Evolutionary conservation across 1,140 invertebrate species (phyloP).

Genomic region (Drosophila truncata): DNA sequence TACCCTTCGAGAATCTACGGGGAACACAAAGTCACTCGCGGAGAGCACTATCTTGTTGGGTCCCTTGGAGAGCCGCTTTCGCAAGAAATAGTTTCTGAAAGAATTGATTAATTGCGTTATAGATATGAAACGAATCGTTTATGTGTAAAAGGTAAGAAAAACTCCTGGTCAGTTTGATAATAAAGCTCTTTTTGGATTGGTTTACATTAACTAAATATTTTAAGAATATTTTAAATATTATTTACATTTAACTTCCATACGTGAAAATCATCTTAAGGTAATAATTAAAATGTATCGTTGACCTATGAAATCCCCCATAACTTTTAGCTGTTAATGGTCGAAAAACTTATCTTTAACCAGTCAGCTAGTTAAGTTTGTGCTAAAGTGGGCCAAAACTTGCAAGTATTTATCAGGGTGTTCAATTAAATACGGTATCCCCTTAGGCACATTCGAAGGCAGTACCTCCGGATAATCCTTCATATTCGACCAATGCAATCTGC

Average conservation of each 20-base stretch:
- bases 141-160: background rate
- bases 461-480: constrained; percentile 10
- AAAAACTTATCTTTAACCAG: too few species aligned
- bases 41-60: constrained; percentile 92
- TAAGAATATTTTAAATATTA: background rate
- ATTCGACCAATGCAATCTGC: constrained; percentile 32
- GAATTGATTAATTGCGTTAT: background rate
- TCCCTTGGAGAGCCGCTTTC: constrained; percentile 89
- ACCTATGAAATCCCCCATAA: background rate
- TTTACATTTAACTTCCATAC: background rate
- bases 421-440: constrained; percentile 30
- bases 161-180: background rate
- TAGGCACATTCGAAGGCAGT: background rate
- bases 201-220: too few species aligned
- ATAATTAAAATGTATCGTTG: background rate
- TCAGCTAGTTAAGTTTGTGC: background rate
- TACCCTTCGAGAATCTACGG: constrained; percentile 89
- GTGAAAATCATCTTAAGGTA: too few species aligned
- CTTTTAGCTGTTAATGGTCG: background rate
- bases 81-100: constrained; percentile 88
- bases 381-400: constrained; percentile 17
- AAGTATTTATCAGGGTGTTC: constrained; percentile 27
- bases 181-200: too few species aligned
- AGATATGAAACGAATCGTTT: background rate
- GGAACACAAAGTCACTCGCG: constrained; percentile 91